Evolutionary conservation across 2,113 vertebrate genomes (phyloP).

Genomic region (Psittacara wagleri): DNA sequence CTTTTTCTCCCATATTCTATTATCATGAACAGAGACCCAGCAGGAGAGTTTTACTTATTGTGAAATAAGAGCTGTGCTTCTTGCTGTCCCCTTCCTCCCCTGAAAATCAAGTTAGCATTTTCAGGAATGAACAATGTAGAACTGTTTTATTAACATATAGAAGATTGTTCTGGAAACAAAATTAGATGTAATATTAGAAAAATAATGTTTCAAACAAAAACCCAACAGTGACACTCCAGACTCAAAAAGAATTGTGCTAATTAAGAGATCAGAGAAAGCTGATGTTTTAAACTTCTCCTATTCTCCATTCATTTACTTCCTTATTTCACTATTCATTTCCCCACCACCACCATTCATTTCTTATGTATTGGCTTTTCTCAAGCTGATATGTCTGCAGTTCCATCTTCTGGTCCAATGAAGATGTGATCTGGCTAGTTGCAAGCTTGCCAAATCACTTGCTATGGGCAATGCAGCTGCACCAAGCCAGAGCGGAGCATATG

Average conservation of each 20-base stretch:
- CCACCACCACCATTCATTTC: neutral
- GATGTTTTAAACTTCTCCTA: neutral
- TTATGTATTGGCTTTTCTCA: neutral
- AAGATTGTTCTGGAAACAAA: neutral
- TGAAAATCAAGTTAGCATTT: slow-evolving; percentile 1
- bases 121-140: neutral
- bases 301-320: neutral
- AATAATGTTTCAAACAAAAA: neutral
- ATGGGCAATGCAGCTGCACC: neutral
- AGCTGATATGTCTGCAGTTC: neutral
- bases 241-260: neutral
- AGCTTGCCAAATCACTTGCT: neutral
- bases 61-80: neutral
- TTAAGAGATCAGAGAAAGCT: neutral
- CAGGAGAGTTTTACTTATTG: neutral
- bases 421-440: neutral
- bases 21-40: slow-evolving; percentile 3
- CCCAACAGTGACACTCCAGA: neutral
- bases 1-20: neutral
- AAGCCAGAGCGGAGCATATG: neutral
- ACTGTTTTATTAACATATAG: neutral
- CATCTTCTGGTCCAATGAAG: neutral
- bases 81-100: neutral
- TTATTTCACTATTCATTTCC: neutral
- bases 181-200: neutral